Evolutionary conservation across 1,140 invertebrate genomes (phyloP).

Genomic region (Spodoptera litura): DNA sequence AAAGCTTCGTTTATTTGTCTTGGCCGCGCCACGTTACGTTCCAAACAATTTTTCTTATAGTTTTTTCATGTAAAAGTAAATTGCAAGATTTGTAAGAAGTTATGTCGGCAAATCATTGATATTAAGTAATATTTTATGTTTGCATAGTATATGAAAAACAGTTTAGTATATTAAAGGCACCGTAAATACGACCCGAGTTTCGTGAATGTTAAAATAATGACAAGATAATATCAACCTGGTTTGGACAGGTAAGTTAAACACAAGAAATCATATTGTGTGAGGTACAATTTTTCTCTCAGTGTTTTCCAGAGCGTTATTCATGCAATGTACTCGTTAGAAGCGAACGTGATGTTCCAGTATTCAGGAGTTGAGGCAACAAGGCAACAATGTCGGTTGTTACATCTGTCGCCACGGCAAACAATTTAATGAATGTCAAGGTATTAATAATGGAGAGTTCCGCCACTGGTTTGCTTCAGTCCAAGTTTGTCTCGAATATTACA

Average conservation of each 20-base stretch:
- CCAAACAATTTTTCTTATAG: neutral
- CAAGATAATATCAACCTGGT: no score
- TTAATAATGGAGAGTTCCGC: conserved; percentile 23
- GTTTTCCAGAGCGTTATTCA: neutral
- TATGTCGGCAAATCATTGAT: no score
- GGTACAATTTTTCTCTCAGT: neutral
- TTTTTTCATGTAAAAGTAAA: no score
- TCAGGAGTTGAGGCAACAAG: neutral
- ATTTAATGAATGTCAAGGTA: conserved; percentile 26
- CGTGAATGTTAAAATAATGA: no score
- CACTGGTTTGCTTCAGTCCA: conserved; percentile 5
- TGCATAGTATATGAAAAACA: no score
- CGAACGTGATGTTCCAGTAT: conserved; percentile 13
- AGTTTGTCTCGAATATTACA: conserved; percentile 32
- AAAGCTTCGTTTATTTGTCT: neutral
- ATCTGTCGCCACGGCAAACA: conserved; percentile 28
- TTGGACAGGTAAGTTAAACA: no score
- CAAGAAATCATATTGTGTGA: no score
- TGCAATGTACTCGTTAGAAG: conserved; percentile 3
- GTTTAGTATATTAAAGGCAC: no score
- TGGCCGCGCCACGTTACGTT: neutral
- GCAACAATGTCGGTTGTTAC: conserved; percentile 8
- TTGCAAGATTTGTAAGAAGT: no score
- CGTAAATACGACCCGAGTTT: no score
- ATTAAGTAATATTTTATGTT: no score